Conservation (phyloP, 2,888 invertebrate species). For the Selenia dentaria region DNA sequence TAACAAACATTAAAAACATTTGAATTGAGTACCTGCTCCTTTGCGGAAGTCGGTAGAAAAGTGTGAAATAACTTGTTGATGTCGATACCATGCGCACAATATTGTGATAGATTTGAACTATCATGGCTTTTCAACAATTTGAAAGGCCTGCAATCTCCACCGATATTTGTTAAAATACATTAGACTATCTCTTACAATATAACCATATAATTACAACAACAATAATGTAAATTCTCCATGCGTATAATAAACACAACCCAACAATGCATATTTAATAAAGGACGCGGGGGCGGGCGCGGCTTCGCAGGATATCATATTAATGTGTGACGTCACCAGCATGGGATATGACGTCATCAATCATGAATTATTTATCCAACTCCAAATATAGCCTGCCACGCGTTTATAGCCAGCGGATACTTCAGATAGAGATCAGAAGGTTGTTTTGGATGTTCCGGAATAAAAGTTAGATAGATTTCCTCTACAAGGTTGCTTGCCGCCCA, state of each 20-base stretch:
- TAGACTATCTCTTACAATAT: too few species aligned
- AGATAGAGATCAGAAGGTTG: neutral
- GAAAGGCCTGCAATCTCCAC: too few species aligned
- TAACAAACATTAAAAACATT: too few species aligned
- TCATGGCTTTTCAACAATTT: too few species aligned
- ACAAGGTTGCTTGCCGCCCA: too few species aligned
- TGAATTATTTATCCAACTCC: conserved; percentile 19
- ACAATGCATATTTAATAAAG: conserved; percentile 31
- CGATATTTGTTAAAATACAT: too few species aligned
- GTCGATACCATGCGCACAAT: too few species aligned
- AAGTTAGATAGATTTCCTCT: neutral
- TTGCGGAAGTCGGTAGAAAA: too few species aligned
- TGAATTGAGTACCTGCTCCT: too few species aligned
- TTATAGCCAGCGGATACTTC: conserved; percentile 1
- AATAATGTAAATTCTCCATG: conserved; percentile 6
- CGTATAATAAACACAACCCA: conserved; percentile 8
- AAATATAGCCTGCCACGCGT: conserved; percentile 1
- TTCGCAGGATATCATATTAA: conserved; percentile 32
- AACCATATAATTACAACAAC: too few species aligned
- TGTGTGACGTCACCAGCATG: conserved; percentile 29
- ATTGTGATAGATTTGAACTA: too few species aligned
- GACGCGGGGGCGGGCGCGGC: conserved; percentile 7
- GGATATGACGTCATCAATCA: conserved; percentile 30
- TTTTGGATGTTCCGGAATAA: neutral
- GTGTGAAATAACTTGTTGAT: too few species aligned